Evolutionary conservation across 2,888 invertebrate species (phyloP).

Genomic region (Oligia latruncula): DNA sequence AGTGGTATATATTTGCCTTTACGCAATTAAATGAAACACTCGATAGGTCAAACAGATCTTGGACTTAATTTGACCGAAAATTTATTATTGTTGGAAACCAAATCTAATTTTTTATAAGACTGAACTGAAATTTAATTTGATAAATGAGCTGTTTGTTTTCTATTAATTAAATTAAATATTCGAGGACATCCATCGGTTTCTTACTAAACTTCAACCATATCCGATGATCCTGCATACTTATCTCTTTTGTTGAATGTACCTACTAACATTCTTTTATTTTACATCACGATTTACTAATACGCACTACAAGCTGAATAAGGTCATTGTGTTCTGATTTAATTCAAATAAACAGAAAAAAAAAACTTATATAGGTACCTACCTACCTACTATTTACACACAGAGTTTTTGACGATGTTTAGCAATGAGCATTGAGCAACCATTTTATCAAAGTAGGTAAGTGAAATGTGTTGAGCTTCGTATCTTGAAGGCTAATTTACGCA

Average conservation of each 20-base stretch:
- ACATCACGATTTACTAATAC: slow-evolving; percentile 1
- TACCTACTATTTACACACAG: not conserved
- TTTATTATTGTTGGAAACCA: not conserved
- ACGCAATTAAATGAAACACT: slow-evolving; percentile 25
- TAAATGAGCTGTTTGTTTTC: too few relatives aligned
- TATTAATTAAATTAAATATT: too few relatives aligned
- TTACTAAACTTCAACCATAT: too few relatives aligned
- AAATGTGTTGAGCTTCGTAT: not conserved
- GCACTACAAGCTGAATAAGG: not conserved
- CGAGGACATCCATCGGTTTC: too few relatives aligned
- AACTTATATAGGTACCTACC: not conserved
- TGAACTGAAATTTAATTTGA: too few relatives aligned
- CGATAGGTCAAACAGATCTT: not conserved
- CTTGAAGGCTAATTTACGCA: not conserved
- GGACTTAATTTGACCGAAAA: not conserved
- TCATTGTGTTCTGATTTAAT: not conserved
- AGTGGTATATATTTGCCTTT: slow-evolving; percentile 36
- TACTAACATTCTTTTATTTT: slow-evolving; percentile 4
- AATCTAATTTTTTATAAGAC: not conserved
- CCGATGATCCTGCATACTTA: too few relatives aligned
- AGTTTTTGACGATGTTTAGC: not conserved
- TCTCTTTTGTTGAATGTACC: too few relatives aligned
- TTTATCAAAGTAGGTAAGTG: not conserved
- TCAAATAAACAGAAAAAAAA: not conserved
- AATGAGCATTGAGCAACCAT: not conserved